These are phyloP conservation scores for Nipponacmea schrenckii DNA, from an alignment of 2,888 invertebrate species.

Conservation along the genomic window DNA sequence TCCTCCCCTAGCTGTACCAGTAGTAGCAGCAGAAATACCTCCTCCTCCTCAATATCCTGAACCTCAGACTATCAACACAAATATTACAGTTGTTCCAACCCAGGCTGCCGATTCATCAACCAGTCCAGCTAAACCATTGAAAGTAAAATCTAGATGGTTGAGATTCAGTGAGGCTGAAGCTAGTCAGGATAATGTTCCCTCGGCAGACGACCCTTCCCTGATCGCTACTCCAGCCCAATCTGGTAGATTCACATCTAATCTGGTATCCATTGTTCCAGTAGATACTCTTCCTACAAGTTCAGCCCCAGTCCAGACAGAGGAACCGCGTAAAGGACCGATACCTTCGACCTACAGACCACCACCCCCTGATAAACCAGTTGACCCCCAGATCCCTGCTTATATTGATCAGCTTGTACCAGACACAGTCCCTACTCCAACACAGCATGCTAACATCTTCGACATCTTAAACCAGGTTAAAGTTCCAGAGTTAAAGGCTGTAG, in stretches of 20 bases:
- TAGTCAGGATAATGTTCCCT: conserved; percentile 16
- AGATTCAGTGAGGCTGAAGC: conserved; percentile 55
- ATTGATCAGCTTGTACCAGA: too few relatives aligned
- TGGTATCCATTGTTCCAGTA: neutral
- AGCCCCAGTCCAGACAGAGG: neutral
- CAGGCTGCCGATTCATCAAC: neutral
- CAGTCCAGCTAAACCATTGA: conserved; percentile 37
- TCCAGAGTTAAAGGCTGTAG: neutral
- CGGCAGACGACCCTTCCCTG: neutral
- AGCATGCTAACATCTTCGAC: neutral
- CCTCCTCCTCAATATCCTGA: neutral
- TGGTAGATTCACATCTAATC: conserved; percentile 9
- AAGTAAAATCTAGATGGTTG: conserved; percentile 59
- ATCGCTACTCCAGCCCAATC: conserved; percentile 7
- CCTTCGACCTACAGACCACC: neutral
- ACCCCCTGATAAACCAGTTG: too few relatives aligned
- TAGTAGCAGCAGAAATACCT: neutral
- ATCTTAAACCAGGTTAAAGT: neutral
- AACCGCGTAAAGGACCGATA: neutral
- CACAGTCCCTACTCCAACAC: too few relatives aligned
- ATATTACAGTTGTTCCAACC: neutral
- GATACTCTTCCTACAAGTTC: neutral
- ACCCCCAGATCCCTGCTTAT: too few relatives aligned
- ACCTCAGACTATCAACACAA: neutral
- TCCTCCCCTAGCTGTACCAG: neutral